phyloP scores from a whole-genome alignment of 2,113 vertebrate species.

The Actenoides lindsayi region DNA sequence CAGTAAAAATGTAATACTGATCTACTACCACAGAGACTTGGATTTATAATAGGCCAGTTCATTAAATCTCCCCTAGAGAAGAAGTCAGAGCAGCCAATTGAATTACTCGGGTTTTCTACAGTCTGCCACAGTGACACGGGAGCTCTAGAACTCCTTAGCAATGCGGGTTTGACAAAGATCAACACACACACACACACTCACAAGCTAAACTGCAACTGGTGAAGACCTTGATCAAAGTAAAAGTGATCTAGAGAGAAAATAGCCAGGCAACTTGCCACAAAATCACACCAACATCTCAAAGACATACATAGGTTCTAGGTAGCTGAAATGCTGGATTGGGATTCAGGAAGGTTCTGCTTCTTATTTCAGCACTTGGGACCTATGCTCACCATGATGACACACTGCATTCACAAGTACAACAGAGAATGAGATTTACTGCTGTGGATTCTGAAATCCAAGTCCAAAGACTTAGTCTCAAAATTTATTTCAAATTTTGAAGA shows the following conservation, averaged over 20 bases:
- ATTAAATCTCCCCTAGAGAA: background rate
- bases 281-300: background rate
- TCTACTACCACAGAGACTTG: background rate
- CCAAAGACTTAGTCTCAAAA: background rate
- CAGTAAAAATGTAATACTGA: background rate
- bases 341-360: background rate
- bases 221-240: background rate
- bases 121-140: background rate
- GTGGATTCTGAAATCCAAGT: background rate
- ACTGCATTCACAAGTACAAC: background rate
- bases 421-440: background rate
- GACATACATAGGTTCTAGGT: too few relatives aligned
- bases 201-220: background rate
- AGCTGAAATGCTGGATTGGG: background rate
- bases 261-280: background rate
- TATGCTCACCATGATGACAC: background rate
- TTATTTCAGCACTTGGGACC: background rate
- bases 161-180: background rate
- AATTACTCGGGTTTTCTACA: background rate
- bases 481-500: background rate
- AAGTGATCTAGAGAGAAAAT: background rate
- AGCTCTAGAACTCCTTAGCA: background rate
- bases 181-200: too few relatives aligned
- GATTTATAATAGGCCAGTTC: background rate
- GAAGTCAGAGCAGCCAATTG: fast-evolving